Base-by-base conservation (phyloP, 1,140 invertebrate species). In the Ruditapes philippinarum region DNA sequence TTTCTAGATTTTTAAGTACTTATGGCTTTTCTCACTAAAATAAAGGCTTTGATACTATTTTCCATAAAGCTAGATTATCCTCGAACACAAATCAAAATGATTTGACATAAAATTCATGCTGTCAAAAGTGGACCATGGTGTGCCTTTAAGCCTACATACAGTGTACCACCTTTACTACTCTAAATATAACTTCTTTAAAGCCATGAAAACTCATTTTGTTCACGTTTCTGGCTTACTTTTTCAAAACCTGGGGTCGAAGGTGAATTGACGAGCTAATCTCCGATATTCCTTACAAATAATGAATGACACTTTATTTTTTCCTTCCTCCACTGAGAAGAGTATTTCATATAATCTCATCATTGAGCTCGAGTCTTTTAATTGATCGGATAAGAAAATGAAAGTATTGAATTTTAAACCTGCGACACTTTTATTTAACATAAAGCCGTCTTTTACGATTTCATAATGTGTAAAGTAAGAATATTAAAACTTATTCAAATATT, bases 361-460 rank as follows among this genome's bases (percentile, higher is more conserved):
- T 70, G 65, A 38, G 38, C n/a, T n/a, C n/a, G n/a, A 70, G 65
- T 19, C 65, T 22, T 12, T 38, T 70, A 70, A 70, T 70, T 70
- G 38, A 70, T 38, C 33, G 36, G 65, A 70, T 70, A 70, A 40
- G 65, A 70, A 70, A 70, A 38, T 36, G 65, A 70, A 70, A 70
- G 65, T 70, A 38, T 70, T 70, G 65, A 70, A 40, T 70, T 38
- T 70, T n/a, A 14, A 70, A 70, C 36, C 3, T 70, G 65, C n/a
- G 65, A 38, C 65, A 70, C 65, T 17, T 0, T 12, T 70, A 70
- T 40, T 70, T 70, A 40, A 36, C 65, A 70, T 70, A 70, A 70
- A 70, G 3, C 65, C 65, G 12, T 38, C 33, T 70, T 70, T 38
- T 38, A 57, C 25, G 7, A 70, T 38, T 70, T 36, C 33, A 70